Evolutionary conservation across 2,888 invertebrate species (phyloP).

Genomic region (Calliphora vomitoria): DNA sequence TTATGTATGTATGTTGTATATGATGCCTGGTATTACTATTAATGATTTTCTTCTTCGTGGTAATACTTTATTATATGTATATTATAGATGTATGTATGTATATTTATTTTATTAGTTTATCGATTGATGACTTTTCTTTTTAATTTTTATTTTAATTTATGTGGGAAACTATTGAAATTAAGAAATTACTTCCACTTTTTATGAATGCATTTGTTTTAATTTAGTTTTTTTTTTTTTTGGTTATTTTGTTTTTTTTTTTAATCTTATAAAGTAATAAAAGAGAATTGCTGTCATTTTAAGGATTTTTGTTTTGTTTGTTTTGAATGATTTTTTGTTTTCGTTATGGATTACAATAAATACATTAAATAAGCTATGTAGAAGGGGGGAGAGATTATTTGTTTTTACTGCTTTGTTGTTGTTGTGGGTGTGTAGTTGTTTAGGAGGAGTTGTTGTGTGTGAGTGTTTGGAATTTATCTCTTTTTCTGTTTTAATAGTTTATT

Average conservation of each 20-base stretch:
- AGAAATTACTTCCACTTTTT: constrained; percentile 60
- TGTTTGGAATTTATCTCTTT: constrained; percentile 43
- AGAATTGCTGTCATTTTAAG: constrained; percentile 68
- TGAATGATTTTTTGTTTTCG: constrained; percentile 66
- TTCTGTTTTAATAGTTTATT: constrained; percentile 19
- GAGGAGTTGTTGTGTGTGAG: background rate
- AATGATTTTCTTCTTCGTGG: constrained; percentile 40
- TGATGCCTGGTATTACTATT: constrained; percentile 62
- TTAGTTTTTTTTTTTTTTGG: too few relatives aligned
- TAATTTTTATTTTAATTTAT: constrained; percentile 31
- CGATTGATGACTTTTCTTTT: constrained; percentile 50
- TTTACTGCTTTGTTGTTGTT: constrained; percentile 9
- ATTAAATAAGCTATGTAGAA: constrained; percentile 75
- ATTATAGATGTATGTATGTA: background rate
- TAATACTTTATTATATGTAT: constrained; percentile 53
- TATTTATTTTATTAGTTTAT: constrained; percentile 27
- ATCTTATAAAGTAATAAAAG: constrained; percentile 75
- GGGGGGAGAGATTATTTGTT: background rate
- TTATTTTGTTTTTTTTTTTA: background rate
- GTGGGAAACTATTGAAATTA: constrained; percentile 46
- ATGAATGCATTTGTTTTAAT: constrained; percentile 75
- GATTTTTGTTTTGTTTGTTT: constrained; percentile 54
- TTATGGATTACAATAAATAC: constrained; percentile 81
- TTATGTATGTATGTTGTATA: constrained; percentile 51
- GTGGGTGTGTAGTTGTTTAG: background rate